phyloP scores from a whole-genome alignment of 2,797 vertebrate genomes.

The Oophaga sylvatica region DNA sequence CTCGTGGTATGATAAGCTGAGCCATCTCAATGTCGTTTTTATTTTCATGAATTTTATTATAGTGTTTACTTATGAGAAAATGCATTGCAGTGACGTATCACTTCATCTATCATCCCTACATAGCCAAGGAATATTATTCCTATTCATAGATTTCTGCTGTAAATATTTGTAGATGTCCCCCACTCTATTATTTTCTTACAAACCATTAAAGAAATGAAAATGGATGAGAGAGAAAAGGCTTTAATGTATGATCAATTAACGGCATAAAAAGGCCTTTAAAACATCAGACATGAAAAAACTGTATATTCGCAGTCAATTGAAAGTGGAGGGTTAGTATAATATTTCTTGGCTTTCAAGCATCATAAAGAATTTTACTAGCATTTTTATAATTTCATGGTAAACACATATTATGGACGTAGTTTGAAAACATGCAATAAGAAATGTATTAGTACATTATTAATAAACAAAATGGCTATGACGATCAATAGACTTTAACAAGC shows the following conservation, averaged over 20 bases:
- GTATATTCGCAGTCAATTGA: not conserved
- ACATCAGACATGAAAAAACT: not conserved
- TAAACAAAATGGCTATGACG: too few relatives aligned
- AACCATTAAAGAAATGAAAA: not conserved
- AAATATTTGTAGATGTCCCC: not conserved
- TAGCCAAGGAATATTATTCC: not conserved
- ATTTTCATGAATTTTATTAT: conserved; percentile 25
- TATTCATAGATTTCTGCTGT: not conserved
- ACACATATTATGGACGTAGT: too few relatives aligned
- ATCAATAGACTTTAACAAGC: too few relatives aligned
- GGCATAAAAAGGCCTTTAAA: not conserved
- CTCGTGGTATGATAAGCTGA: conserved; percentile 10
- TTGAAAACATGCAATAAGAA: too few relatives aligned
- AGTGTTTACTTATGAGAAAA: conserved; percentile 19
- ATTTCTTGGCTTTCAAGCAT: not conserved
- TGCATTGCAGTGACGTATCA: not conserved
- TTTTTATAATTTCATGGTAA: too few relatives aligned
- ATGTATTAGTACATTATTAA: too few relatives aligned
- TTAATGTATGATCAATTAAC: not conserved
- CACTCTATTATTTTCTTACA: not conserved
- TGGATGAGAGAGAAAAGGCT: not conserved
- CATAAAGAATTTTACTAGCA: not conserved
- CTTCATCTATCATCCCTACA: conserved; percentile 6
- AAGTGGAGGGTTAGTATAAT: not conserved
- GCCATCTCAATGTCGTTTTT: not conserved